A percentile compares a stretch with the other conserved stretches of the same genome.
These are phyloP conservation scores for Catocala sponsa DNA, from an alignment of 2,888 invertebrate genomes.

Conservation along the genomic window DNA sequence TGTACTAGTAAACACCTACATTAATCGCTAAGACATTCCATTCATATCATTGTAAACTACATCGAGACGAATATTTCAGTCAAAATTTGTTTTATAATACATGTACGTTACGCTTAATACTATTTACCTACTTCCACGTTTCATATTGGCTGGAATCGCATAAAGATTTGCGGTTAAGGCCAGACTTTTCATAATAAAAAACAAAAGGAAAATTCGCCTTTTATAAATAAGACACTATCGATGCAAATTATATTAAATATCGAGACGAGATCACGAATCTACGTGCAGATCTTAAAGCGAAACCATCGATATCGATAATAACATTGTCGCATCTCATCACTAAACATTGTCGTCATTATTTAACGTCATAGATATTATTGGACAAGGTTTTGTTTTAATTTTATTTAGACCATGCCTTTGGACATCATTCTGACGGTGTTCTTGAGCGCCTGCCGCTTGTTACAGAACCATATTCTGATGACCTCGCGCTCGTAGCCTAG, in stretches of 20 bases:
- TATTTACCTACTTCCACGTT: constrained; percentile 68
- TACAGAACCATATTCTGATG: constrained; percentile 99
- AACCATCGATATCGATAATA: constrained; percentile 61
- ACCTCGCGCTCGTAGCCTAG: constrained; percentile 99
- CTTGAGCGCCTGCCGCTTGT: constrained; percentile 98
- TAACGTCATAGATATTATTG: constrained; percentile 9
- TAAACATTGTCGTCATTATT: constrained; percentile 39
- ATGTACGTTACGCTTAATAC: constrained; percentile 74
- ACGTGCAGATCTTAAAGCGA: constrained; percentile 66
- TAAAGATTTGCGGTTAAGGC: constrained; percentile 79
- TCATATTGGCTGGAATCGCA: constrained; percentile 83
- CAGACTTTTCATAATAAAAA: constrained; percentile 61
- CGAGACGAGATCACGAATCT: constrained; percentile 61
- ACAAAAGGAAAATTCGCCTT: constrained; percentile 50
- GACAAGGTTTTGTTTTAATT: constrained; percentile 22
- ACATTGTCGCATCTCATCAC: constrained; percentile 57
- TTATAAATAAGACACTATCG: constrained; percentile 66
- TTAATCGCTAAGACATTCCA: constrained; percentile 76
- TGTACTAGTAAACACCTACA: constrained; percentile 87
- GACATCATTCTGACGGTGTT: constrained; percentile 99
- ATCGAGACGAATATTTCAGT: constrained; percentile 86
- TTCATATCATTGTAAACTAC: constrained; percentile 84
- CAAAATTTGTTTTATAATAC: constrained; percentile 83
- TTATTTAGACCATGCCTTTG: constrained; percentile 92
- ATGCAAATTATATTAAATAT: constrained; percentile 67